These are phyloP conservation scores for Labeo catla DNA, from an alignment of 2,113 vertebrate genomes.

Conservation along the genomic window DNA sequence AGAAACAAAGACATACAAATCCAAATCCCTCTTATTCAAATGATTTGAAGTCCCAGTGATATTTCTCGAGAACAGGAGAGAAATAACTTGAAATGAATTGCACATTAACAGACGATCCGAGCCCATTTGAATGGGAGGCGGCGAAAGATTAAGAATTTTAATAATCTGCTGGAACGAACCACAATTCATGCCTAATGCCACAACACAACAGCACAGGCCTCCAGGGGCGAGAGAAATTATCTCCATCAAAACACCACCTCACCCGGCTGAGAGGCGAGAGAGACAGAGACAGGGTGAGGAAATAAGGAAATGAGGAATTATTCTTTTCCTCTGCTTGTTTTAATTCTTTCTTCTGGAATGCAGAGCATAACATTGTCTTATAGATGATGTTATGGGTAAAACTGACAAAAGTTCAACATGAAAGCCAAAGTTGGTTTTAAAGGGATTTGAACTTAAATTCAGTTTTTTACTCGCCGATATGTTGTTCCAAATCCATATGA, in stretches of 20 bases:
- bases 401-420: background rate
- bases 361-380: background rate
- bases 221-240: slow-evolving; percentile 70
- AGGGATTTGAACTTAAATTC: background rate
- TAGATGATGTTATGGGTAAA: background rate
- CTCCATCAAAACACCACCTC: slow-evolving; percentile 67
- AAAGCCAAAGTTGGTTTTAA: background rate
- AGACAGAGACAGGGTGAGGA: slow-evolving; percentile 19
- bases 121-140: slow-evolving; percentile 58
- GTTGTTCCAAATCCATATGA: background rate
- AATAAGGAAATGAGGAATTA: slow-evolving; percentile 36
- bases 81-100: slow-evolving; percentile 50
- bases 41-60: slow-evolving; percentile 27
- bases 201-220: slow-evolving; percentile 73
- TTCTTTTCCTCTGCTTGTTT: slow-evolving; percentile 49
- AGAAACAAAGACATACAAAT: slow-evolving; percentile 32
- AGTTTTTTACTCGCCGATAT: background rate
- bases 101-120: slow-evolving; percentile 49
- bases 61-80: slow-evolving; percentile 28
- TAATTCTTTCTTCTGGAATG: background rate
- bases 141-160: slow-evolving; percentile 76
- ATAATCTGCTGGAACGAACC: slow-evolving; percentile 70
- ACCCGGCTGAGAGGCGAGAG: background rate
- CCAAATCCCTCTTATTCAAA: slow-evolving; percentile 36
- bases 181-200: slow-evolving; percentile 76